phyloP scores from a whole-genome alignment of 1,140 invertebrate species.

The Drosophila subpulchrella region DNA sequence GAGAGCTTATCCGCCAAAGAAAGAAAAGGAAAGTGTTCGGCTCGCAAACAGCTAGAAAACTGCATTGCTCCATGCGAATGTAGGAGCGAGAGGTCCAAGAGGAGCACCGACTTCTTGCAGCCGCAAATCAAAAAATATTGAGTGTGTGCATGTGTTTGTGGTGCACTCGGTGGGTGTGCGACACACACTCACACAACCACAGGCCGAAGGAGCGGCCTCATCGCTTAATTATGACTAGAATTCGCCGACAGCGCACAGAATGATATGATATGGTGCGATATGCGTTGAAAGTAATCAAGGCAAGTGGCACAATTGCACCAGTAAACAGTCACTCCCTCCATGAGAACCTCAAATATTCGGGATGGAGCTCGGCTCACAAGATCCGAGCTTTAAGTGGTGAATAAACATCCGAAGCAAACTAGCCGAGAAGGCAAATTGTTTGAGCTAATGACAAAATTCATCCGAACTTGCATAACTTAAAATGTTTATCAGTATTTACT shows the following conservation, averaged over 20 bases:
- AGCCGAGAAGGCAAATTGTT: not conserved
- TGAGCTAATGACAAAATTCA: not conserved
- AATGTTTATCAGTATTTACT: not conserved
- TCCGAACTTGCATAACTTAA: not conserved
- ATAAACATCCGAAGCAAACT: slow-evolving; percentile 13
- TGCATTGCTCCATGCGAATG: slow-evolving; percentile 42
- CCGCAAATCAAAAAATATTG: slow-evolving; percentile 39
- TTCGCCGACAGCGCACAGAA: slow-evolving; percentile 10
- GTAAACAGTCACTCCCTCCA: slow-evolving; percentile 5
- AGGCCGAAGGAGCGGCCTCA: slow-evolving; percentile 27
- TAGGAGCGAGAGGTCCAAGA: slow-evolving; percentile 12
- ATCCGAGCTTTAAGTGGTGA: slow-evolving; percentile 24
- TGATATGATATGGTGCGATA: slow-evolving; percentile 16
- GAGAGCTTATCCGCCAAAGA: slow-evolving; percentile 17
- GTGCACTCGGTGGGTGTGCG: slow-evolving; percentile 25
- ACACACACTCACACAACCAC: slow-evolving; percentile 22
- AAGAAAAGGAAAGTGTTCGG: slow-evolving; percentile 53
- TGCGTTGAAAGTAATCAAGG: slow-evolving; percentile 66
- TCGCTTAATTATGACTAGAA: slow-evolving; percentile 64
- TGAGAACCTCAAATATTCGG: slow-evolving; percentile 60
- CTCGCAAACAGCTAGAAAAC: slow-evolving; percentile 61
- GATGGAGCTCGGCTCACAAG: slow-evolving; percentile 17
- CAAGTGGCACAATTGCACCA: slow-evolving; percentile 55
- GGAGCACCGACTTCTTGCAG: slow-evolving; percentile 46
- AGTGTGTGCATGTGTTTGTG: slow-evolving; percentile 2